A percentile compares a stretch with the other conserved stretches of the same genome.
These are phyloP conservation scores for Stegastes partitus DNA, from an alignment of 2,113 vertebrate genomes.

Conservation along the genomic window DNA sequence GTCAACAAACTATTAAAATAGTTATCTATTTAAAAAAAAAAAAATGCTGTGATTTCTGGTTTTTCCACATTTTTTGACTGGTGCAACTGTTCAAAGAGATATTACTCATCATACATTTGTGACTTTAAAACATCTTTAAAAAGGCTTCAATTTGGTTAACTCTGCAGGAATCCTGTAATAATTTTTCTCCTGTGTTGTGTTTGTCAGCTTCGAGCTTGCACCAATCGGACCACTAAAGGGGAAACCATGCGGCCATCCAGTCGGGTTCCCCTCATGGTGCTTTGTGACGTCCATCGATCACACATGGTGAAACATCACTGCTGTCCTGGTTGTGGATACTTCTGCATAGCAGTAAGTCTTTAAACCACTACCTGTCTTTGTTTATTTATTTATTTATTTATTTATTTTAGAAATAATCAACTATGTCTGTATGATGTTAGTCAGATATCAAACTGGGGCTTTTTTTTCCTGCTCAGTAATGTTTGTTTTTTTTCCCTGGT, in stretches of 20 bases:
- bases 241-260: constrained; percentile 95
- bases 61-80: no score
- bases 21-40: no score
- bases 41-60: no score
- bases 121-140: neutral
- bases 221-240: constrained; percentile 87
- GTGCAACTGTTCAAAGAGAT: no score
- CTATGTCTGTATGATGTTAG: neutral
- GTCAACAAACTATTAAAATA: no score
- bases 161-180: no score
- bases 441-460: no score
- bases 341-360: constrained; percentile 89
- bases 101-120: neutral
- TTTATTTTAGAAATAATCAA: neutral
- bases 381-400: no score
- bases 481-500: no score
- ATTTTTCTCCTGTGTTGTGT: neutral
- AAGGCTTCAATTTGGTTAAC: neutral
- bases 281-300: constrained; percentile 92
- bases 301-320: constrained; percentile 97
- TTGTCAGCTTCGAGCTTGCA: constrained; percentile 88
- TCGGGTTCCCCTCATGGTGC: constrained; percentile 91
- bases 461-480: no score
- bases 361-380: neutral
- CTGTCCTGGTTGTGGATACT: constrained; percentile 94